A percentile compares a stretch with the other conserved stretches of the same genome.
phyloP scores from a whole-genome alignment of 2,888 invertebrate species.

The Brachyptera putata region DNA sequence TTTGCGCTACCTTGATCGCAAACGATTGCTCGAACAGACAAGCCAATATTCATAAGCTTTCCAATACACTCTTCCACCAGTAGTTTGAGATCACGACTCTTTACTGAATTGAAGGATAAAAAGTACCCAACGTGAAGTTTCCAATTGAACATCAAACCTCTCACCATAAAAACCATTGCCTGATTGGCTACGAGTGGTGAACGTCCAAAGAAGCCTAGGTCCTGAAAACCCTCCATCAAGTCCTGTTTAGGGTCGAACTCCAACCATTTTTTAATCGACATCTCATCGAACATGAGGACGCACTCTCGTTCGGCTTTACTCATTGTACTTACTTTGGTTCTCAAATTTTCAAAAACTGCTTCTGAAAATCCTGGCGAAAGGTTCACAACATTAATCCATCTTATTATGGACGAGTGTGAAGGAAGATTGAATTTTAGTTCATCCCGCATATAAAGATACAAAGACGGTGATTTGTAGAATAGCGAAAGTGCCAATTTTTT shows the following conservation, averaged over 20 bases:
- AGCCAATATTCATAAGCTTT: constrained; percentile 27
- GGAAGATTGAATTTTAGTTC: constrained; percentile 36
- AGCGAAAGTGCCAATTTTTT: constrained; percentile 37
- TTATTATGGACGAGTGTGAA: constrained; percentile 34
- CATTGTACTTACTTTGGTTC: constrained; percentile 35
- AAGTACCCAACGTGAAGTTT: constrained; percentile 36
- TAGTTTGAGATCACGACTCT: constrained; percentile 14
- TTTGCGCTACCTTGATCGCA: constrained; percentile 36
- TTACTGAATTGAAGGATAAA: constrained; percentile 30
- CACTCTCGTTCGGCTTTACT: constrained; percentile 32
- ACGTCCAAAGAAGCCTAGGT: constrained; percentile 34
- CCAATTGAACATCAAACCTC: constrained; percentile 34
- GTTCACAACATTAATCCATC: constrained; percentile 36
- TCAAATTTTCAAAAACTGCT: constrained; percentile 33
- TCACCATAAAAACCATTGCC: constrained; percentile 36
- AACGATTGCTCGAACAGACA: constrained; percentile 32
- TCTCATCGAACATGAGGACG: constrained; percentile 37
- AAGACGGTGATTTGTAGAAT: constrained; percentile 38
- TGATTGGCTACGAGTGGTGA: constrained; percentile 33
- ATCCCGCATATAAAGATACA: constrained; percentile 34
- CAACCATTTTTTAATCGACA: constrained; percentile 34
- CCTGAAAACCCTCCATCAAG: constrained; percentile 35
- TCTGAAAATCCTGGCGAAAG: constrained; percentile 35
- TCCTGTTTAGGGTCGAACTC: constrained; percentile 34
- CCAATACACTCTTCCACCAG: constrained; percentile 30